Conservation (phyloP, 2,888 invertebrate genomes). For the Marasmarcha lunaedactyla region DNA sequence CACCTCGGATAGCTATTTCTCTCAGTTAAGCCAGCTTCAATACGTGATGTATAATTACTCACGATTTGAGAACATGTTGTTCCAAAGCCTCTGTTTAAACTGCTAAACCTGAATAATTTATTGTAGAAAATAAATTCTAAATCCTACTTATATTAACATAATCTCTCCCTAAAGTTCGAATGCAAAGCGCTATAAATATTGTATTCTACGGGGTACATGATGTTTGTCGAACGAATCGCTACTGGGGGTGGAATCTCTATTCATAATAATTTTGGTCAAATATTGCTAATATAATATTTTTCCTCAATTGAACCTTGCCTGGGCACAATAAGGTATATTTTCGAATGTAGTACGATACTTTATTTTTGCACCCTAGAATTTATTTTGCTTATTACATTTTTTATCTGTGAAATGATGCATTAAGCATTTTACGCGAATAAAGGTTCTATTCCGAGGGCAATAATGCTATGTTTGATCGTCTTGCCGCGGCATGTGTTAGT, state of each 20-base stretch:
- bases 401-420: slow-evolving; percentile 54
- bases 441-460: slow-evolving; percentile 37
- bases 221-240: slow-evolving; percentile 11
- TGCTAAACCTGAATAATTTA: slow-evolving; percentile 24
- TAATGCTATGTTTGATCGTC: slow-evolving; percentile 29
- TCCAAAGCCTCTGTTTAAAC: background rate
- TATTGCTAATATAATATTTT: slow-evolving; percentile 26
- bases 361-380: slow-evolving; percentile 38
- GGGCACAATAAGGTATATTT: slow-evolving; percentile 15
- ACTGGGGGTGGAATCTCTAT: slow-evolving; percentile 47
- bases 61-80: background rate
- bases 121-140: slow-evolving; percentile 23
- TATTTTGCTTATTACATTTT: slow-evolving; percentile 61
- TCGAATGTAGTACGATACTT: slow-evolving; percentile 5
- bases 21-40: background rate
- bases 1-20: background rate
- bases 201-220: slow-evolving; percentile 42
- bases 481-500: background rate
- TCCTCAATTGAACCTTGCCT: slow-evolving; percentile 26
- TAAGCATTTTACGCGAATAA: slow-evolving; percentile 41
- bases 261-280: slow-evolving; percentile 42
- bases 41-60: background rate
- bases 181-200: slow-evolving; percentile 51
- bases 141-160: slow-evolving; percentile 19
- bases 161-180: slow-evolving; percentile 33